phyloP scores from a whole-genome alignment of 1,140 invertebrate species.

The Caenorhabditis remanei region DNA sequence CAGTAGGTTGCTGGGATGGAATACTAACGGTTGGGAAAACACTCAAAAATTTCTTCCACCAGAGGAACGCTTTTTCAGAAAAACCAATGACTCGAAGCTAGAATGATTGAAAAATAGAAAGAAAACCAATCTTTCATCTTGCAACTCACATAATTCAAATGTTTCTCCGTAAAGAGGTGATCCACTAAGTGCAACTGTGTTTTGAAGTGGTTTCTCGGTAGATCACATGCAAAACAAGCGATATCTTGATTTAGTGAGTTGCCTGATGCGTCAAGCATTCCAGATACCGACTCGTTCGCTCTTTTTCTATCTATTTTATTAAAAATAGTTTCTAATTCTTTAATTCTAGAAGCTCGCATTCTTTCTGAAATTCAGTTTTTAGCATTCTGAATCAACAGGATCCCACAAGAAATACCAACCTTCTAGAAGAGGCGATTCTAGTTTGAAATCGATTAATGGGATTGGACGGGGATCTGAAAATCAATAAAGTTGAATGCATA shows the following conservation, averaged over 20 bases:
- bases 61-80: not conserved
- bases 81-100: not conserved
- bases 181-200: not conserved
- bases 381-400: too few relatives aligned
- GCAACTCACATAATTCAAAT: not conserved
- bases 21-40: not conserved
- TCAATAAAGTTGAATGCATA: not conserved
- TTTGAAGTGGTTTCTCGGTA: not conserved
- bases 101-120: too few relatives aligned
- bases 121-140: not conserved
- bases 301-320: too few relatives aligned
- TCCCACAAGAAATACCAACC: not conserved
- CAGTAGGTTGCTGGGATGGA: too few relatives aligned
- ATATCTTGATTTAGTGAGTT: too few relatives aligned
- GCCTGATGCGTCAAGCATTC: too few relatives aligned
- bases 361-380: too few relatives aligned
- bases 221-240: conserved; percentile 11
- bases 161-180: not conserved
- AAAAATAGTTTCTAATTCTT: too few relatives aligned
- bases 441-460: not conserved
- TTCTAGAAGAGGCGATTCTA: not conserved
- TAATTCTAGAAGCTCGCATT: too few relatives aligned
- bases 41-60: not conserved
- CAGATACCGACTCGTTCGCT: too few relatives aligned
- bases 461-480: not conserved